Evolutionary conservation across 1,140 invertebrate species (phyloP), one percentile per base, ranked within the genome.

Genomic region (Caerostris extrusa): DNA sequence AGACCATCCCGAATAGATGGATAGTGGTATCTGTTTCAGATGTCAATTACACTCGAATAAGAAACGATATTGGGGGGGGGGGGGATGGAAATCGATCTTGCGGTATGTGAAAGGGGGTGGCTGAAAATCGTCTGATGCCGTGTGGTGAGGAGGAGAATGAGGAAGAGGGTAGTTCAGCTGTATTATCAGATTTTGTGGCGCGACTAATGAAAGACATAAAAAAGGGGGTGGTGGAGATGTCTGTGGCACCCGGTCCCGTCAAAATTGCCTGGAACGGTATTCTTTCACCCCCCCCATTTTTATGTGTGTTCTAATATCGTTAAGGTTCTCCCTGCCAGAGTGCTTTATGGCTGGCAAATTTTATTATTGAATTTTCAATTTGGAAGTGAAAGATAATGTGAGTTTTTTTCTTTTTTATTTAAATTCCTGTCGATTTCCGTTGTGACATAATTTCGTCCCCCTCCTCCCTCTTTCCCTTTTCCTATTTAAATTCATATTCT

Each of bases 181-280:
- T 83, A 90, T 90, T 90, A 90, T 90, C 67, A 69, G 87, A 90
- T 90, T n/a, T 60, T 90, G 57, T 10, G 57, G 87, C 67, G 14
- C 61, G n/a, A 56, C 64, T 90, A 90, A 90, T 90, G 87, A 90
- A 90, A 90, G 87, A 90, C 87, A 71, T 90, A 90, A 90, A 90
- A 90, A 69, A 17, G 87, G 14, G 14, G 55, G 55, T n/a, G 82
- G 34, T 87, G 19, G 19, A 87, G 17, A n/a, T 87, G 85, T 87
- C 56, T 55, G 64, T 17, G 61, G 17, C 53, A 69, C 64, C 50
- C 87, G 6, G 64, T 69, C 71, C 71, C 34, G 19, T 53, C 71
- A 34, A 77, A 58, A 83, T 56, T 56, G 82, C 56, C 82, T 83
- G 82, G 55, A 83, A 83, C 14, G 82, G 82, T 83, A 57, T 57